These are phyloP conservation scores for Torymus tubicola DNA, from an alignment of 2,888 invertebrate species.

Conservation along the genomic window DNA sequence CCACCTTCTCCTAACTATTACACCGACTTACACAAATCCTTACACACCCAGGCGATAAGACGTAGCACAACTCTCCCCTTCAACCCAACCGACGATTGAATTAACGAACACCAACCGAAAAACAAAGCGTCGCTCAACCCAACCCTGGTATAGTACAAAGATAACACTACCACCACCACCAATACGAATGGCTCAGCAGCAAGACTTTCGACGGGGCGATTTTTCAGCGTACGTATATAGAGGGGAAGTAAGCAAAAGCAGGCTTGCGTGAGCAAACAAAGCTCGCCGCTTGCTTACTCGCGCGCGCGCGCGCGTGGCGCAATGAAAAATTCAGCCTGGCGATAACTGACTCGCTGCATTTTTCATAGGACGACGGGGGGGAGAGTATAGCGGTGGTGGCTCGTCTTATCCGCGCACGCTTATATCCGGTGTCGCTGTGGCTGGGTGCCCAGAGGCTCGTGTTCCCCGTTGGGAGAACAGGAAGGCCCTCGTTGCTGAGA, in stretches of 20 bases:
- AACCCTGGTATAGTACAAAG: not conserved
- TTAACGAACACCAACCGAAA: constrained; percentile 1
- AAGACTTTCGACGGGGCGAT: constrained; percentile 20
- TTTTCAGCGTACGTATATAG: constrained; percentile 7
- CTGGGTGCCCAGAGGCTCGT: too few species aligned
- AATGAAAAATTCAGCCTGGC: constrained; percentile 75
- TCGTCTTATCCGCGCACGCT: constrained; percentile 65
- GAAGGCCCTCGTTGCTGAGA: constrained; percentile 19
- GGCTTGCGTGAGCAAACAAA: too few species aligned
- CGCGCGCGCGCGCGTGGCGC: too few species aligned
- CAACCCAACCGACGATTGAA: constrained; percentile 28
- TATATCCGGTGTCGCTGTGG: constrained; percentile 67
- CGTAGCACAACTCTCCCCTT: too few species aligned
- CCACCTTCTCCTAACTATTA: too few species aligned
- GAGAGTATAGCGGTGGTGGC: constrained; percentile 28
- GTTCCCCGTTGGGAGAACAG: not conserved
- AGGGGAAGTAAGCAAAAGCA: too few species aligned
- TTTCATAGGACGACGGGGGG: constrained; percentile 69
- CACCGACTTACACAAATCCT: too few species aligned
- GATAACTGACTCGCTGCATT: constrained; percentile 75
- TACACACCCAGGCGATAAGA: too few species aligned
- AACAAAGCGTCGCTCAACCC: not conserved
- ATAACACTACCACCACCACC: constrained; percentile 11
- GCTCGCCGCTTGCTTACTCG: too few species aligned
- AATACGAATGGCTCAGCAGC: constrained; percentile 11